Evolutionary conservation across 1,140 invertebrate genomes (phyloP).

Genomic region (Helicoverpa armigera): DNA sequence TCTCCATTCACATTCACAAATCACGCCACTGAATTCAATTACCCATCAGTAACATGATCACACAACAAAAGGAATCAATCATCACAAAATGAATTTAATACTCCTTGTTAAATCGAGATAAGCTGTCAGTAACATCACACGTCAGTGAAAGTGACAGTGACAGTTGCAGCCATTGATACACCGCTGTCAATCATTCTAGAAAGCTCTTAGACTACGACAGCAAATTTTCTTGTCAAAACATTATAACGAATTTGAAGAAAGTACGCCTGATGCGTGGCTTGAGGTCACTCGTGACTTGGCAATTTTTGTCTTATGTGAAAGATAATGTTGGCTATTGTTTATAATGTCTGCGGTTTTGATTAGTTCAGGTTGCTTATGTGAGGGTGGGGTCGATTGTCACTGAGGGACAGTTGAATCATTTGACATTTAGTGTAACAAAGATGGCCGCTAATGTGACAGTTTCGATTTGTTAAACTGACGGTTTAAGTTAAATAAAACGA

Average conservation of each 20-base stretch:
- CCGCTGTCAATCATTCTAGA: constrained; percentile 67
- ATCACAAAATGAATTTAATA: constrained; percentile 24
- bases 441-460: no score
- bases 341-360: not conserved
- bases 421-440: no score
- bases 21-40: constrained; percentile 14
- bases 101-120: constrained; percentile 33
- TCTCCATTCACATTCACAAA: not conserved
- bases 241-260: constrained; percentile 66
- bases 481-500: no score
- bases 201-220: constrained; percentile 52
- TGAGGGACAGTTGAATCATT: no score
- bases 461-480: no score
- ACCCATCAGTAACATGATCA: not conserved
- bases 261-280: constrained; percentile 35
- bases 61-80: constrained; percentile 30
- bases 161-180: constrained; percentile 58
- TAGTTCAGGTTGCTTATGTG: not conserved
- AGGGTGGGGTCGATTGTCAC: not conserved
- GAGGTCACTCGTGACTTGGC: constrained; percentile 43
- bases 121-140: constrained; percentile 50
- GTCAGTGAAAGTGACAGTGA: constrained; percentile 57
- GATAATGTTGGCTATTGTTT: constrained; percentile 17
- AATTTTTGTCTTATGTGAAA: constrained; percentile 37
- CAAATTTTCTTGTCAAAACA: constrained; percentile 72